These are phyloP conservation scores for Pterophyllum scalare DNA, from an alignment of 2,113 vertebrate species.

Conservation along the genomic window DNA sequence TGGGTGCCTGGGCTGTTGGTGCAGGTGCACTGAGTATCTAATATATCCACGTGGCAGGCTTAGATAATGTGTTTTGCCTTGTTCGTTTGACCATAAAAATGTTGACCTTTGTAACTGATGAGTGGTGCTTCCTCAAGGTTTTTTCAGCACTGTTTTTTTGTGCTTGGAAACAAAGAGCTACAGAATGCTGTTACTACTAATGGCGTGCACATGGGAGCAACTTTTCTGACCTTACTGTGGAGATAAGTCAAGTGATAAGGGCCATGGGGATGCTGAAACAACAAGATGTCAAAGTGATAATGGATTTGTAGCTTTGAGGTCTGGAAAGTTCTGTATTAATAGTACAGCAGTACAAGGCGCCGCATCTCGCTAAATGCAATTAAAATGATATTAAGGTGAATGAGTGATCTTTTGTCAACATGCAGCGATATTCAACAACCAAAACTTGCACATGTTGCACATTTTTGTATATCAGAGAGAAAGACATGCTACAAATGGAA, in stretches of 20 bases:
- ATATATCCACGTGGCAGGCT: slow-evolving; percentile 9
- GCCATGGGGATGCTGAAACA: background rate
- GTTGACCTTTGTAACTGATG: slow-evolving; percentile 53
- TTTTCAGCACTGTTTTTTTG: slow-evolving; percentile 8
- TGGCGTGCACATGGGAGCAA: slow-evolving; percentile 20
- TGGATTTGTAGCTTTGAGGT: background rate
- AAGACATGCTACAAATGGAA: background rate
- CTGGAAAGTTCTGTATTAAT: background rate
- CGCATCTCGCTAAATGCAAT: background rate
- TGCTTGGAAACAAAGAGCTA: background rate
- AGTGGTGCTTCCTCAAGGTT: slow-evolving; percentile 20
- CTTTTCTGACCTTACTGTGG: slow-evolving; percentile 16
- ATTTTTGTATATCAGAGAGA: background rate
- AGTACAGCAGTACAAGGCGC: background rate
- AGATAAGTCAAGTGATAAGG: background rate
- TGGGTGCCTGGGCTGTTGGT: slow-evolving; percentile 13
- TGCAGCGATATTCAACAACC: background rate
- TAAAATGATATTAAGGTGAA: background rate
- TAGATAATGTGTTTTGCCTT: slow-evolving; percentile 26
- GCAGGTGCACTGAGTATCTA: slow-evolving; percentile 38
- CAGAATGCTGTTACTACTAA: background rate
- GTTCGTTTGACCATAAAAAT: slow-evolving; percentile 43
- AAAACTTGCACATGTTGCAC: background rate
- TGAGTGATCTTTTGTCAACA: background rate
- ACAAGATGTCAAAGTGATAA: slow-evolving; percentile 3